A percentile compares a stretch with the other conserved stretches of the same genome.
Evolutionary conservation across 2,888 invertebrate species (phyloP).

Genomic region (Timema podura): DNA sequence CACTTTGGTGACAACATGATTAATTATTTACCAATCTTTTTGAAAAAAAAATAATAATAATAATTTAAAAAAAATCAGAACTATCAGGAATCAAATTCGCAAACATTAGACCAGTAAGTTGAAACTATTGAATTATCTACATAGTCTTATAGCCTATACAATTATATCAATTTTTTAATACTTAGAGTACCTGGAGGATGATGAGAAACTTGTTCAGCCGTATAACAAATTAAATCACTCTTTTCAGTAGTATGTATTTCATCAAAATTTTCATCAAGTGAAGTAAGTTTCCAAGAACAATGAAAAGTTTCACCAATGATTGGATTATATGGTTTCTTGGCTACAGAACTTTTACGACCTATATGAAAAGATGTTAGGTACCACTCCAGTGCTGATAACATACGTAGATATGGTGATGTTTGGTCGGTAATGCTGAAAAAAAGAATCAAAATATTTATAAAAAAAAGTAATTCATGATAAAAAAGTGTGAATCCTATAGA

Average conservation of each 20-base stretch:
- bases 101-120: too few species aligned
- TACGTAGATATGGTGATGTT: conserved; percentile 41
- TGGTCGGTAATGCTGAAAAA: conserved; percentile 34
- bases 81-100: too few species aligned
- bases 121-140: too few species aligned
- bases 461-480: too few species aligned
- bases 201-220: conserved; percentile 50
- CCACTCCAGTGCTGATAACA: conserved; percentile 48
- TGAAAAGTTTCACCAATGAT: conserved; percentile 52
- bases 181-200: conserved; percentile 46
- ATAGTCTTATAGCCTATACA: too few species aligned
- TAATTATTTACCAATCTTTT: too few species aligned
- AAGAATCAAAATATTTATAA: background rate
- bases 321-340: conserved; percentile 53
- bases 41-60: too few species aligned
- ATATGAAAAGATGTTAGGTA: conserved; percentile 49
- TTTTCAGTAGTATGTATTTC: background rate
- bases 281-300: conserved; percentile 45
- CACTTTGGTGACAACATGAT: too few species aligned
- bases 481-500: too few species aligned
- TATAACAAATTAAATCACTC: conserved; percentile 26
- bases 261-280: background rate
- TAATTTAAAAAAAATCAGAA: too few species aligned
- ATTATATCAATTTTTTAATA: background rate
- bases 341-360: conserved; percentile 40